Conservation (phyloP, 2,888 invertebrate genomes). For the Orthonychiurus folsomi region DNA sequence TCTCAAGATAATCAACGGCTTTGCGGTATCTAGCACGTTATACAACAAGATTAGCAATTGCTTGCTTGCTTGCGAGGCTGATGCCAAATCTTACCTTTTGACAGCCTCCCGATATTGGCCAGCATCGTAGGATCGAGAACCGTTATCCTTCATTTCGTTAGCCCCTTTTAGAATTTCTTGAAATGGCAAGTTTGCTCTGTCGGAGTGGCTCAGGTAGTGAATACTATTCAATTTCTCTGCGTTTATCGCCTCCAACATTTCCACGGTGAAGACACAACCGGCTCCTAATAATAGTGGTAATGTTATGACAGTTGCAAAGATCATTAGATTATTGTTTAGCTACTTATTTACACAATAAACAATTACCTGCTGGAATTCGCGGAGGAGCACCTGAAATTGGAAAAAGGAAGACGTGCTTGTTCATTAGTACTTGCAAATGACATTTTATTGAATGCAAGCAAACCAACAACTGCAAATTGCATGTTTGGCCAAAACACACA, state of each 20-base stretch:
- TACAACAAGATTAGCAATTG: no score
- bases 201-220: constrained; percentile 47
- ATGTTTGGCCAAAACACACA: no score
- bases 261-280: constrained; percentile 64
- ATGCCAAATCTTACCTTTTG: constrained; percentile 11
- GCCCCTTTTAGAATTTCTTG: constrained; percentile 53
- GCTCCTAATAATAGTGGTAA: constrained; percentile 45
- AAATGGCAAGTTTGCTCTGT: constrained; percentile 55
- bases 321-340: background rate
- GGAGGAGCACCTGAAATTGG: no score
- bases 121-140: constrained; percentile 52
- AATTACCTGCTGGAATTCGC: constrained; percentile 60
- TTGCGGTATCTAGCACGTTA: constrained; percentile 52
- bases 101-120: constrained; percentile 36
- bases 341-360: background rate
- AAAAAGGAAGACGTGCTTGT: no score
- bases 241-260: constrained; percentile 53
- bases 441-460: no score
- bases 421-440: no score
- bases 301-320: background rate
- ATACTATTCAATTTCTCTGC: constrained; percentile 42
- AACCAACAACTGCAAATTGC: no score
- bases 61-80: no score
- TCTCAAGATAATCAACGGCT: constrained; percentile 57
- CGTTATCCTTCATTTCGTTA: constrained; percentile 55